Base-by-base conservation (phyloP, 2,888 invertebrate genomes). In the Drosophila incognita region DNA sequence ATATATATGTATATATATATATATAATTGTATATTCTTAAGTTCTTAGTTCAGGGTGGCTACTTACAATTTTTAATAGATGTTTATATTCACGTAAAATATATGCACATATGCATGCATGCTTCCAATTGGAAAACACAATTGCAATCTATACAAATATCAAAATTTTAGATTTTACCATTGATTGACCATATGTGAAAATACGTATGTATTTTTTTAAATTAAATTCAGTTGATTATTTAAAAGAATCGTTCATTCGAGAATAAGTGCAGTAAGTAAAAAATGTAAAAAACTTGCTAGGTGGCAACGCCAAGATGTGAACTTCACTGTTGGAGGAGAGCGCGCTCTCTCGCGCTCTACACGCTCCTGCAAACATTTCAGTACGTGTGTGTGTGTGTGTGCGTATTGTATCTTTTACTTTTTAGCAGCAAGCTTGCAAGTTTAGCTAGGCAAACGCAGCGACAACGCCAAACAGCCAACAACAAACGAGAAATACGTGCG, bases 341-440 rank as follows among this genome's bases (percentile, higher is more conserved):
- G 67, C 40, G 48, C 64, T 2, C 24, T 24, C 27, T 65, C 52
- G 59, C 35, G 49, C 62, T 68, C 54, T 67, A 57, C 76, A 53
- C 71, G 86, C 82, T 85, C 83, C 87, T 83, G 80, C 83, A 83
- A 85, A 86, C 88, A 83, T 85, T 85, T 61, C 56, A 64, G 40
- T 54, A 46, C 21, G 29, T 57, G 51, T 59, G 31, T 59, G 53
- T 40, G 38, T 60, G 61, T 73, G 59, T 74, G 79, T 66, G 46
- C 46, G 75, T 87, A 65, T 85, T 81, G 85, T 88, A 86, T 85
- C 83, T 85, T 88, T 85, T 86, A 85, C 83, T 85, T 88, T 85
- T 85, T 82, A 78, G 87, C 83, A 78, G 83, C 86, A 67, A 83
- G 86, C 79, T 81, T 80, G 79, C 74, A 80, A 79, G 79, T 79